phyloP scores from a whole-genome alignment of 1,140 invertebrate genomes.

The Ceratosolen solmsi region DNA sequence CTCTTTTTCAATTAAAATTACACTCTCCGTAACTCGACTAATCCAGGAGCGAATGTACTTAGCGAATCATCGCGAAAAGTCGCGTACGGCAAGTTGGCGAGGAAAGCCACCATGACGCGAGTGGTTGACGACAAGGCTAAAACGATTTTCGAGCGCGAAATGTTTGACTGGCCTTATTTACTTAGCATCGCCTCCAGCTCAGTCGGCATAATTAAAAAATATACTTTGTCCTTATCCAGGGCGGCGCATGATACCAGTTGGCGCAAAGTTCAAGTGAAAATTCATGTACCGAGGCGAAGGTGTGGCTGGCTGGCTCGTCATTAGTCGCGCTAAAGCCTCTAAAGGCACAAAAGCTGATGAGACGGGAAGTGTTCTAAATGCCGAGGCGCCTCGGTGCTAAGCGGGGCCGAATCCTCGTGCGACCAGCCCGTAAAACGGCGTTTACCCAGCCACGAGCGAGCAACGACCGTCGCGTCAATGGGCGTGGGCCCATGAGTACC shows the following conservation, averaged over 20 bases:
- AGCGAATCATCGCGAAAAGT: no score
- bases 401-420: not conserved
- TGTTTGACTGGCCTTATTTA: not conserved
- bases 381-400: slow-evolving; percentile 54
- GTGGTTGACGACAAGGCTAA: not conserved
- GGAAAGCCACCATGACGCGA: not conserved
- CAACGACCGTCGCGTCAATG: no score
- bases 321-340: slow-evolving; percentile 54
- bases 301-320: slow-evolving; percentile 61
- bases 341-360: slow-evolving; percentile 70
- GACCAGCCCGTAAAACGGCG: no score
- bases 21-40: no score
- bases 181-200: not conserved
- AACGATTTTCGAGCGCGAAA: not conserved
- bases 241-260: slow-evolving; percentile 61
- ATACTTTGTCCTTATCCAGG: slow-evolving; percentile 63
- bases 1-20: no score
- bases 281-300: slow-evolving; percentile 66
- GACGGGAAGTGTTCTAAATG: slow-evolving; percentile 68
- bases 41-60: no score
- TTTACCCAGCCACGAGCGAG: no score
- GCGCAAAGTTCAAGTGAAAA: slow-evolving; percentile 71
- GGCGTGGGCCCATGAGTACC: no score
- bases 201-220: slow-evolving; percentile 67
- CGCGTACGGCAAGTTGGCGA: no score